Conservation (phyloP, 2,797 vertebrate genomes). For the Eulemur albifrons region DNA sequence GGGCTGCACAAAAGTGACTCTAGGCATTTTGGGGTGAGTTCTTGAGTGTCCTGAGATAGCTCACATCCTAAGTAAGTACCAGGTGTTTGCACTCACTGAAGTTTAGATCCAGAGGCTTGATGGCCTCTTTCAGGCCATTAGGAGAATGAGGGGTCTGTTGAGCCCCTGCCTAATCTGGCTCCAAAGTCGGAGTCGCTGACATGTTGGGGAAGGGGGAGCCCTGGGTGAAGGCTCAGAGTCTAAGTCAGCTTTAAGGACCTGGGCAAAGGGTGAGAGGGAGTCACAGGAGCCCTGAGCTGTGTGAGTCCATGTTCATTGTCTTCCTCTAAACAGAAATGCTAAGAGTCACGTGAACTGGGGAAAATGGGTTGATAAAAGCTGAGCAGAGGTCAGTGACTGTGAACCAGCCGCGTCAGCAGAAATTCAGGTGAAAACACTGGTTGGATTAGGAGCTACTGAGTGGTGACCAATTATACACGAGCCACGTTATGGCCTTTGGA, state of each 20-base stretch:
- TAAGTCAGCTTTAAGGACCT: no score
- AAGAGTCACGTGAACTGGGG: neutral
- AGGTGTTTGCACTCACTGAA: neutral
- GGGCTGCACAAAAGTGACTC: neutral
- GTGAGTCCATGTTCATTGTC: neutral
- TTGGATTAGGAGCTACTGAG: no score
- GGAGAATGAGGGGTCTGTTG: neutral
- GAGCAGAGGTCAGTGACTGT: neutral
- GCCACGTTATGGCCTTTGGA: no score
- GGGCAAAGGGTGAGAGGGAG: no score
- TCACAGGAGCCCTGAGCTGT: no score
- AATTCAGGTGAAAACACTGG: neutral
- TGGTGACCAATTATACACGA: neutral
- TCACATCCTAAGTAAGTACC: neutral
- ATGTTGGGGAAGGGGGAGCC: neutral
- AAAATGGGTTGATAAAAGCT: neutral
- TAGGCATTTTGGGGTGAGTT: neutral
- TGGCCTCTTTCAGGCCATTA: neutral
- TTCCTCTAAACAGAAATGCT: neutral
- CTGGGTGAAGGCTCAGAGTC: no score
- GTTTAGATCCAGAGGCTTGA: neutral
- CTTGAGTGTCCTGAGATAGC: neutral
- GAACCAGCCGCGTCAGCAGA: neutral
- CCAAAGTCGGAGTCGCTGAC: neutral
- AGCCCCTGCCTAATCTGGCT: neutral